Percentiles rank a stretch among this genome's conserved stretches.
These are phyloP conservation scores for Siphlonurus alternatus DNA, from an alignment of 2,888 invertebrate genomes.

Conservation along the genomic window DNA sequence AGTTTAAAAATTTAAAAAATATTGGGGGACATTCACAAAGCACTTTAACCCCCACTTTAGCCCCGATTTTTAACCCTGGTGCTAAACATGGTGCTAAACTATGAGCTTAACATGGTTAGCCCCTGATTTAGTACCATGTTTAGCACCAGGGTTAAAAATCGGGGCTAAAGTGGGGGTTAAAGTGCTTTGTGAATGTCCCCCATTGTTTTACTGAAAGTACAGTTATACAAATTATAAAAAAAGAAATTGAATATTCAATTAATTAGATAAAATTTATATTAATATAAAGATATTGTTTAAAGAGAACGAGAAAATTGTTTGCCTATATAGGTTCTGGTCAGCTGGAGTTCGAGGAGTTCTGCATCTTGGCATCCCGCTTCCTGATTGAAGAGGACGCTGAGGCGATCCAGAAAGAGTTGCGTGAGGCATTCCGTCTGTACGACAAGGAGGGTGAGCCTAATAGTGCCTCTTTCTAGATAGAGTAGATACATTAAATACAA, in stretches of 20 bases:
- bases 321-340: constrained; percentile 34
- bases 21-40: too few relatives aligned
- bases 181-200: too few relatives aligned
- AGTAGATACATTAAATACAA: too few relatives aligned
- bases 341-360: constrained; percentile 38
- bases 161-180: too few relatives aligned
- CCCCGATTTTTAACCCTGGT: too few relatives aligned
- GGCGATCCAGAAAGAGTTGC: constrained; percentile 36
- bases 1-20: too few relatives aligned
- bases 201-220: background rate
- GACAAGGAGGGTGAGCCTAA: constrained; percentile 34
- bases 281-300: background rate
- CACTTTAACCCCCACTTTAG: too few relatives aligned
- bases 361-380: constrained; percentile 34
- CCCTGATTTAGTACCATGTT: too few relatives aligned
- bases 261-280: background rate
- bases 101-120: too few relatives aligned
- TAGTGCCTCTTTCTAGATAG: too few relatives aligned
- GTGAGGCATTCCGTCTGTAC: constrained; percentile 42
- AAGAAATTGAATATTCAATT: background rate
- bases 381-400: constrained; percentile 35
- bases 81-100: too few relatives aligned
- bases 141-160: too few relatives aligned
- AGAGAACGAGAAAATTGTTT: background rate
- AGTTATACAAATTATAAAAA: background rate